These are phyloP conservation scores for Sebastes taczanowskii DNA, from an alignment of 2,797 vertebrate genomes.

Conservation along the genomic window DNA sequence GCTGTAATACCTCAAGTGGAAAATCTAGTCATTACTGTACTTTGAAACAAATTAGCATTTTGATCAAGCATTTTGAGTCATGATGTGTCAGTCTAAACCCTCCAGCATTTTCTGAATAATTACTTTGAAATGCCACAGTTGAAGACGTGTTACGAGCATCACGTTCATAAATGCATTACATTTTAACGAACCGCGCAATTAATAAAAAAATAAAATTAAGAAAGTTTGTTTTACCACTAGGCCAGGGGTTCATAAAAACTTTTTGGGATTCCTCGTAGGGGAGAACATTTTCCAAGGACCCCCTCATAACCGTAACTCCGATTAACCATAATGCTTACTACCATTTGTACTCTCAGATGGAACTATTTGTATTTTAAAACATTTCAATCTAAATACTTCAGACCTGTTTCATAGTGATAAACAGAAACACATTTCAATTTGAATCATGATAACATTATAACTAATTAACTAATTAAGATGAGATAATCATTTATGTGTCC, in stretches of 20 bases:
- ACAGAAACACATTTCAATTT: too few relatives aligned
- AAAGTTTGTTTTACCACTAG: neutral
- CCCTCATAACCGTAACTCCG: too few relatives aligned
- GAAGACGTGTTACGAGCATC: slow-evolving; percentile 27
- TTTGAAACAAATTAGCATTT: slow-evolving; percentile 21
- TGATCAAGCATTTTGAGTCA: slow-evolving; percentile 25
- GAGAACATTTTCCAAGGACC: too few relatives aligned
- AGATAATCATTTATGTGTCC: too few relatives aligned
- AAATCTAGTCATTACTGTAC: slow-evolving; percentile 25
- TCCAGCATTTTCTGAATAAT: slow-evolving; percentile 53
- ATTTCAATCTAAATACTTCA: too few relatives aligned
- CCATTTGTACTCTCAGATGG: too few relatives aligned
- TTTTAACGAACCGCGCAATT: neutral
- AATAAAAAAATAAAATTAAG: neutral
- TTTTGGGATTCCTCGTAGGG: too few relatives aligned
- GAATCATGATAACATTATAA: too few relatives aligned
- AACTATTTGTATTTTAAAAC: too few relatives aligned
- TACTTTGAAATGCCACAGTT: slow-evolving; percentile 51
- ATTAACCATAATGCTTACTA: too few relatives aligned
- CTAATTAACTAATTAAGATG: neutral
- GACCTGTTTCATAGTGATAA: too few relatives aligned
- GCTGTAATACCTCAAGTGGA: neutral
- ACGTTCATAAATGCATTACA: neutral
- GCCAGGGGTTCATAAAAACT: too few relatives aligned
- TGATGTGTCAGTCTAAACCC: slow-evolving; percentile 32